Conservation (phyloP, 2,113 vertebrate species). For the Eptesicus fuscus region DNA sequence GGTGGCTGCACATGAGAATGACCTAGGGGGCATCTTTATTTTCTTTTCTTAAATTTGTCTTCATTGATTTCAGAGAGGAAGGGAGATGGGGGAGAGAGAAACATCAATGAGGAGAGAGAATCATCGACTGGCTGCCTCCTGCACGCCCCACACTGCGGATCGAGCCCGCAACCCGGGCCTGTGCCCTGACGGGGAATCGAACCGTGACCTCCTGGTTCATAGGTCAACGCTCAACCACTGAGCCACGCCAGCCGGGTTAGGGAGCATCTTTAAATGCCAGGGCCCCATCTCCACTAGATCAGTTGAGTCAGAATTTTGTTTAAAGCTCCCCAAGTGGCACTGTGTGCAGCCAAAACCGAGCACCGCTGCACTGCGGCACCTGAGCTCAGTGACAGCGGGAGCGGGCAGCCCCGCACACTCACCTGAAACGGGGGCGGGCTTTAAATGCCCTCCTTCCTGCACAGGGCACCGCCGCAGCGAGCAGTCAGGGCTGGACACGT, state of each 20-base stretch:
- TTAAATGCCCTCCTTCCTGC: conserved; percentile 18
- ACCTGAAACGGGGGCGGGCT: conserved; percentile 2
- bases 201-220: too few relatives aligned
- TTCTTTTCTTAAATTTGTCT: too few relatives aligned
- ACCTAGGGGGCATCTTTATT: background rate
- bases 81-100: too few relatives aligned
- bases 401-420: background rate
- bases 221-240: too few relatives aligned
- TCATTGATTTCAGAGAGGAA: too few relatives aligned
- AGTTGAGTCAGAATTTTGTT: background rate
- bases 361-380: background rate
- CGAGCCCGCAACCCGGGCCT: too few relatives aligned
- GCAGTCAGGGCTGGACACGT: background rate
- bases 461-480: background rate
- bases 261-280: background rate
- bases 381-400: conserved; percentile 3
- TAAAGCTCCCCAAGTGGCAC: background rate
- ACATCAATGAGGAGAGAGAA: too few relatives aligned
- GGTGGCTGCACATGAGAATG: background rate
- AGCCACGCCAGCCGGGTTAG: too few relatives aligned
- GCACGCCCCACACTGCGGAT: too few relatives aligned
- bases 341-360: background rate
- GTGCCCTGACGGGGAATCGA: too few relatives aligned
- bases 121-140: too few relatives aligned
- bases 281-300: background rate